Base-by-base conservation (phyloP, 2,113 vertebrate species). In the Coptodon rendalli region DNA sequence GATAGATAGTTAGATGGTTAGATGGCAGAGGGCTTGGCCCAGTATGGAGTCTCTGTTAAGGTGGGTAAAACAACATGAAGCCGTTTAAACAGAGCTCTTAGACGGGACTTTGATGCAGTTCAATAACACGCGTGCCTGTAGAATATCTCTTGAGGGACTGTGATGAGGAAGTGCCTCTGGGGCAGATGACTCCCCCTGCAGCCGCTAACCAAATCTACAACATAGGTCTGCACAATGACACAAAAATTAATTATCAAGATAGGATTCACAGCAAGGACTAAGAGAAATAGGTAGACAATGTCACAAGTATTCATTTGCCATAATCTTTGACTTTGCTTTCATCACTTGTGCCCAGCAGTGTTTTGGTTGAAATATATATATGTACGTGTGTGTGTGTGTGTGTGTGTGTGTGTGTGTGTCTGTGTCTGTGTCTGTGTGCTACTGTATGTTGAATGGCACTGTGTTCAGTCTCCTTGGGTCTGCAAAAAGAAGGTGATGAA, bases 211-310 rank as follows among this genome's bases (percentile, higher is more conserved):
- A 89, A 93, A 93, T 94, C 86, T 87, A 80, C 91, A 68, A 53
- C 66, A 38, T 50, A 59, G 61, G 92, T 91, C 86, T 86, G 82
- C 87, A 84, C 84, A 92, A 94, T 88, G 92, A 92, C 90, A 89
- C 89, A 63, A 80, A 87, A 89, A 93, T 89, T 81, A 93, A 88
- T 91, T 89, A 91, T 80, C 80, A 11, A 73, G 11, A 43, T 79
- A 87, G 88, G 91, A 90, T 78, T 87, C 85, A 82, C 90, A 88
- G 93, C 71, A 56, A 92, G 90, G 82, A 48, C 84, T 3, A 29
- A 88, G 66, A 54, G 56, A 86, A 81, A 87, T 52, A 48, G 85
- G 73, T 66, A 81, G 83, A 94, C 93, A 92, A 94, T 94, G 91
- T 88, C 91, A 93, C 83, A 87, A 85, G 71, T 83, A 85, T 91